phyloP scores from a whole-genome alignment of 2,797 vertebrate species.

The Cyclura pinguis region DNA sequence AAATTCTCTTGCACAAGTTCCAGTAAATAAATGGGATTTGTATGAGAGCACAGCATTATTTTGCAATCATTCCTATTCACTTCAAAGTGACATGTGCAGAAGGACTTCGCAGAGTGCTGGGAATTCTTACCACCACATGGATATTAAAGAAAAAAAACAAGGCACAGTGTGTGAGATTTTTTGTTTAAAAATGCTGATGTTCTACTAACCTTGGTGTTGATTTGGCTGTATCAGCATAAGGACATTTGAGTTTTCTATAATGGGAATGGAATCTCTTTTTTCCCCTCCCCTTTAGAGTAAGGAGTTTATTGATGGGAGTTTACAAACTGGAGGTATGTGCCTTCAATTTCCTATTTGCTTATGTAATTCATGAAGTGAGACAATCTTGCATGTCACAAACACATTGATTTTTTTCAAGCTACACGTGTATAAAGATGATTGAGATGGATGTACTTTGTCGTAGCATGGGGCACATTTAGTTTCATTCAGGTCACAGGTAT shows the following conservation, averaged over 20 bases:
- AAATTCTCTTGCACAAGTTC: background rate
- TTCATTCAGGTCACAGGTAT: background rate
- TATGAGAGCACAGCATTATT: background rate
- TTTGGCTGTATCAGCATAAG: background rate
- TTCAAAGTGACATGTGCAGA: background rate
- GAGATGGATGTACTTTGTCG: background rate
- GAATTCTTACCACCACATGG: background rate
- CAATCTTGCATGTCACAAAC: background rate
- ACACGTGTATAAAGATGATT: background rate
- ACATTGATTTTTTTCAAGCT: accelerated
- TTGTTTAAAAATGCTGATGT: background rate
- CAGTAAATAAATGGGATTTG: background rate
- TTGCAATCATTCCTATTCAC: background rate
- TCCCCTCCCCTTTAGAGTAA: conserved; percentile 86
- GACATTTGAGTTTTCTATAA: background rate
- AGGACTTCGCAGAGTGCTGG: background rate
- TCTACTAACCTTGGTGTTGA: background rate
- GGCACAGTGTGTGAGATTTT: background rate
- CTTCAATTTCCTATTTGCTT: conserved; percentile 5
- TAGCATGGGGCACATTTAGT: background rate
- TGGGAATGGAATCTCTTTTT: conserved; percentile 15
- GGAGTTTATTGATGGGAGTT: conserved; percentile 98
- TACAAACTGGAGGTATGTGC: conserved; percentile 92
- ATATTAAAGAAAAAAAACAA: background rate
- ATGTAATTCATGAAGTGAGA: background rate